Base-by-base conservation (phyloP, 2,888 invertebrate genomes). In the Orthonychiurus folsomi region DNA sequence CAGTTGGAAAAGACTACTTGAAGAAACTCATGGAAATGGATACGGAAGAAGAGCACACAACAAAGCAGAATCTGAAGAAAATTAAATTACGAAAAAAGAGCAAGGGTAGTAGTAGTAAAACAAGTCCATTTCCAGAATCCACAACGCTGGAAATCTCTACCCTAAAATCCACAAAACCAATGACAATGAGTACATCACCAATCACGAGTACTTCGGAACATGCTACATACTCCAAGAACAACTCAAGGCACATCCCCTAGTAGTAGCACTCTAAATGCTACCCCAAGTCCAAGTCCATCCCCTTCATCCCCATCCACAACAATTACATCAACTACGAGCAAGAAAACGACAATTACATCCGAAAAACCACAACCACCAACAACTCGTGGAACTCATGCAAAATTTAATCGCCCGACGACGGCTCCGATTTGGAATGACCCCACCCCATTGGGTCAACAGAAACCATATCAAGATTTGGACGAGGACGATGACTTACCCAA, bases 1-100 rank as follows among this genome's bases (percentile, higher is more conserved):
- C 70, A 3, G 66, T 63, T 1, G 61, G 66, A 12, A 67, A 66
- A 48, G 65, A 66, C 21, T 56, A 63, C 2, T 58, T 63, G 28
- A 56, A 56, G 5, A 23, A 53, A 48, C 23, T 21, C 2, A 2
- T 59, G 53, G 59, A 58, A 2, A 53, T 25, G 50, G 60, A 56
- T 18, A 58, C 50, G 27, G 27, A 47, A 2, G 60, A 60, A 60
- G 54, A n/a, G 3, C 23, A 53, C n/a, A 60, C 48, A 56, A 20
- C 24, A 23, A 65, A 65, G 54, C 3, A 28, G 1, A 66, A 61
- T 23, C 50, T 64, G n/a, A 66, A 64, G 28, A 63, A 62, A 56
- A 61, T 66, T 18, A 56, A 53, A 28, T 56, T 63, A 25, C 60
- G 62, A 15, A 63, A 62, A 55, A 15, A 15, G 37, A 37, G 15